Conservation (phyloP, 1,140 invertebrate species). For the Trichomalopsis sarcophagae region DNA sequence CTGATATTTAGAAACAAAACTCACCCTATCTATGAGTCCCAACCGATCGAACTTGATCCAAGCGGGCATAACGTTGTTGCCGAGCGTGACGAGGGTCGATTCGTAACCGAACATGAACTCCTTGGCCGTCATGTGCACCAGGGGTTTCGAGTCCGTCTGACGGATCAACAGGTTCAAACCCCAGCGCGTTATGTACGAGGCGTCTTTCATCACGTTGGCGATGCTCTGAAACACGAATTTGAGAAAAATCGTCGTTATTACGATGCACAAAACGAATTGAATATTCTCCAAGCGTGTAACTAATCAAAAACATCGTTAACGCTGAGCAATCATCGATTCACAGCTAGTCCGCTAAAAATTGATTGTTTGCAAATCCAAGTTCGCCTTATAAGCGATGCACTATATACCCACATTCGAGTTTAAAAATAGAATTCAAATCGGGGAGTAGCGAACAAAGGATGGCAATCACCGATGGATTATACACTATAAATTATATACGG, state of each 20-base stretch:
- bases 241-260: background rate
- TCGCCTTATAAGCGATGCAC: too few species aligned
- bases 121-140: constrained; percentile 85
- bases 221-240: constrained; percentile 81
- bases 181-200: constrained; percentile 79
- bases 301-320: background rate
- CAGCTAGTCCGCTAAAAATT: too few species aligned
- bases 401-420: too few species aligned
- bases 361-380: too few species aligned
- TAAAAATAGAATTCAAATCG: too few species aligned
- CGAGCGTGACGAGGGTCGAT: constrained; percentile 83
- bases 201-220: constrained; percentile 81
- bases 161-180: constrained; percentile 82
- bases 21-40: constrained; percentile 88
- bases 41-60: constrained; percentile 90
- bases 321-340: too few species aligned
- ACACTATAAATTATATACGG: too few species aligned
- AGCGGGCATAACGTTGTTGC: constrained; percentile 83
- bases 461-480: too few species aligned
- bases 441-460: too few species aligned
- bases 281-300: background rate
- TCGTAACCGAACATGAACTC: constrained; percentile 91
- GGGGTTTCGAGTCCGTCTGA: constrained; percentile 80
- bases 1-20: constrained; percentile 53
- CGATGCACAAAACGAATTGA: background rate